These are phyloP conservation scores for Anguilla rostrata DNA, from an alignment of 2,113 vertebrate genomes.

Conservation along the genomic window DNA sequence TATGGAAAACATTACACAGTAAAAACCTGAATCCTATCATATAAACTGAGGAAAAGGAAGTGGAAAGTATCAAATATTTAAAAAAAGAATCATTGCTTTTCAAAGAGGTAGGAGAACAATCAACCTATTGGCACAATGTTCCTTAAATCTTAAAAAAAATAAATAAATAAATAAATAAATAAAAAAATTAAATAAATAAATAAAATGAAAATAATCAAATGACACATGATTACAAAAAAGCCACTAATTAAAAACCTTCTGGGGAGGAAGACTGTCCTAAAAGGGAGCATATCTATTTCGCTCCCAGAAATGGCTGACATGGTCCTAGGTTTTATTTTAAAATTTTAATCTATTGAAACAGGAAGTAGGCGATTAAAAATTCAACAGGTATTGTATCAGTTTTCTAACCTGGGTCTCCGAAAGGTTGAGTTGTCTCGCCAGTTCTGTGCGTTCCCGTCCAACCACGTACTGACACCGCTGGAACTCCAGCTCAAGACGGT, in stretches of 20 bases:
- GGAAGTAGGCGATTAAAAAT: background rate
- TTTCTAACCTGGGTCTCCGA: slow-evolving; percentile 88
- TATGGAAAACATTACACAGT: no score
- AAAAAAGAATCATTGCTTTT: no score
- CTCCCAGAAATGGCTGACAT: background rate
- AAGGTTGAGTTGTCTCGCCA: slow-evolving; percentile 88
- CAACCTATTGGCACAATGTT: no score
- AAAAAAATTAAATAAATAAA: no score
- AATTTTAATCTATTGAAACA: background rate
- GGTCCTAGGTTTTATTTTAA: background rate
- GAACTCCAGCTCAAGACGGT: slow-evolving; percentile 91
- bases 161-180: no score
- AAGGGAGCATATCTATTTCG: background rate
- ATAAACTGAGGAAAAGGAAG: no score
- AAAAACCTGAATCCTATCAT: no score
- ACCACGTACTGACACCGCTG: slow-evolving; percentile 96
- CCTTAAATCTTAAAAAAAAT: no score
- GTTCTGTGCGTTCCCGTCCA: slow-evolving; percentile 87
- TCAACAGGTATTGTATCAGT: background rate
- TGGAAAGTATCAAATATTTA: no score
- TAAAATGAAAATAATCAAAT: no score
- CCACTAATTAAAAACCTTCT: background rate
- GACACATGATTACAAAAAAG: no score
- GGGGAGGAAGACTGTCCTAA: background rate
- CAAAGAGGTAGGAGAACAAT: no score